phyloP scores from a whole-genome alignment of 2,113 vertebrate species.

The Tapirus terrestris region DNA sequence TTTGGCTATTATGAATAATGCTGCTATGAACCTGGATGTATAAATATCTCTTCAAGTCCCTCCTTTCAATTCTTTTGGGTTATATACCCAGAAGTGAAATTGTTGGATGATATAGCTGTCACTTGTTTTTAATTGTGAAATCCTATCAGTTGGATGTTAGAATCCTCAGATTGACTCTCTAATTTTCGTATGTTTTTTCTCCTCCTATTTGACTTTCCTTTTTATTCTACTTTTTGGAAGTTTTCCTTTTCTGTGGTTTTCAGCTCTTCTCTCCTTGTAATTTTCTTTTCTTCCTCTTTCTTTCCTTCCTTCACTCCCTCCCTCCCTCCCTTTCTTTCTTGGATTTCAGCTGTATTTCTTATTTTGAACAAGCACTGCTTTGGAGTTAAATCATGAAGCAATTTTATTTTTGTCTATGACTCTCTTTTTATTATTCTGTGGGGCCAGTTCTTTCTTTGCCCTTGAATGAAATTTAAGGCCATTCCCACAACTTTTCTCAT shows the following conservation, averaged over 20 bases:
- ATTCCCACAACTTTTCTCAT: background rate
- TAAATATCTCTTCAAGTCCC: background rate
- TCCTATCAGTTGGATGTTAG: background rate
- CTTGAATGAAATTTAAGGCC: constrained; percentile 2
- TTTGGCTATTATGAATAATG: background rate
- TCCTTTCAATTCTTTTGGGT: background rate
- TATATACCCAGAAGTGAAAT: background rate
- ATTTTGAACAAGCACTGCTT: background rate
- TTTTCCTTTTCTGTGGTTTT: background rate
- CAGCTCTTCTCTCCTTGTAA: background rate
- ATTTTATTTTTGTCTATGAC: background rate
- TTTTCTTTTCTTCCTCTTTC: background rate
- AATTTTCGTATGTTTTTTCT: background rate
- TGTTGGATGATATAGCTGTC: background rate
- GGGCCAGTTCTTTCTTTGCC: background rate
- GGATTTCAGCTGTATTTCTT: background rate
- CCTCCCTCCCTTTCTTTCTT: background rate
- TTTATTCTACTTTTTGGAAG: background rate
- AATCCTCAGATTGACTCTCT: background rate
- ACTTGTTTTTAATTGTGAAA: constrained; percentile 32
- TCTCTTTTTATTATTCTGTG: constrained; percentile 13
- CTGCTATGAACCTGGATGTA: background rate
- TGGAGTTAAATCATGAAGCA: constrained; percentile 23
- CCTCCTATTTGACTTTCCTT: background rate
- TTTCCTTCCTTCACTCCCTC: background rate